These are phyloP conservation scores for Hermodice carunculata DNA, from an alignment of 2,888 invertebrate genomes.

Conservation along the genomic window DNA sequence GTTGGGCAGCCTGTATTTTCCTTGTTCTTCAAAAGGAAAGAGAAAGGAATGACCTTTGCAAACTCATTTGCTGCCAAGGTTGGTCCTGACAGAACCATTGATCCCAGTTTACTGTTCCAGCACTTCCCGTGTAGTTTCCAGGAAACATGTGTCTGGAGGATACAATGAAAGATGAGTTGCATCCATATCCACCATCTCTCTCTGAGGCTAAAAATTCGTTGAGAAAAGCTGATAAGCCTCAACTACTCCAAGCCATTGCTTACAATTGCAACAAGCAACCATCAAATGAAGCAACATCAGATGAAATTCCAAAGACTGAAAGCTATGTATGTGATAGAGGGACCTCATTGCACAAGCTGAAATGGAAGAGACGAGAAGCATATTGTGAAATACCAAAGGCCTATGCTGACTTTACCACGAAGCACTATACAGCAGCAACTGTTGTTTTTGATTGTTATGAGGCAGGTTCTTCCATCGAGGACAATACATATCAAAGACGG, in stretches of 20 bases:
- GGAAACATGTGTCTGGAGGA: slow-evolving; percentile 14
- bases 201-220: slow-evolving; percentile 13
- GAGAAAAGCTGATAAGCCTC: background rate
- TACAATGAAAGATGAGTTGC: slow-evolving; percentile 13
- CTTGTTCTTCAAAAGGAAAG: slow-evolving; percentile 22
- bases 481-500: slow-evolving; percentile 23
- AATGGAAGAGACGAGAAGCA: slow-evolving; percentile 31
- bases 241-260: slow-evolving; percentile 13
- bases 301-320: slow-evolving; percentile 13
- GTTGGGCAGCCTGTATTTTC: slow-evolving; percentile 28
- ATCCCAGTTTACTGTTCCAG: slow-evolving; percentile 13
- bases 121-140: no score
- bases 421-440: slow-evolving; percentile 26
- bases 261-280: no score
- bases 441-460: slow-evolving; percentile 32
- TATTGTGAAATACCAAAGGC: slow-evolving; percentile 21
- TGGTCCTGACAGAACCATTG: slow-evolving; percentile 20
- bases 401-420: slow-evolving; percentile 16
- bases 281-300: no score
- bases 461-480: slow-evolving; percentile 23
- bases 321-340: slow-evolving; percentile 37
- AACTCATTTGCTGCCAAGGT: slow-evolving; percentile 17
- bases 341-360: slow-evolving; percentile 26
- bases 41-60: slow-evolving; percentile 16
- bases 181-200: slow-evolving; percentile 19